These are phyloP conservation scores for Perognathus longimembris DNA, from an alignment of 2,113 vertebrate species.

Conservation along the genomic window DNA sequence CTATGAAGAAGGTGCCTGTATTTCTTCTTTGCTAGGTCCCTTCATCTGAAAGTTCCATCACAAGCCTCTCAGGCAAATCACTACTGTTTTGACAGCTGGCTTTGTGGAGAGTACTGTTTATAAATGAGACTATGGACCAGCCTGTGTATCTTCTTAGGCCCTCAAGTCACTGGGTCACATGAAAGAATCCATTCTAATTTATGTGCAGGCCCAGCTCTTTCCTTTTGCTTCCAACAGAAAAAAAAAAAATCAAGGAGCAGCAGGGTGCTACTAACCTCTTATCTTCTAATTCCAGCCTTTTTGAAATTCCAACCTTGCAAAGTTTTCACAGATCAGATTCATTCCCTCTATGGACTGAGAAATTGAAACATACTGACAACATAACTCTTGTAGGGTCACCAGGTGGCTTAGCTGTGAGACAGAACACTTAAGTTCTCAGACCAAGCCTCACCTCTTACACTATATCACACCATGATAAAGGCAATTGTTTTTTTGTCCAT, in stretches of 20 bases:
- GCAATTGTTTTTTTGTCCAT: background rate
- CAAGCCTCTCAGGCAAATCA: constrained; percentile 61
- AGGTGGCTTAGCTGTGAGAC: background rate
- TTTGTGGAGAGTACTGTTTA: constrained; percentile 73
- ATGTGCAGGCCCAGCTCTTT: background rate
- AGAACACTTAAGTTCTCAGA: background rate
- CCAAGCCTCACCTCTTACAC: background rate
- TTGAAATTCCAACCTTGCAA: background rate
- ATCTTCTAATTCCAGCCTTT: background rate
- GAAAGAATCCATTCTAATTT: constrained; percentile 47
- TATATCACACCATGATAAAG: background rate
- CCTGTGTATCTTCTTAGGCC: constrained; percentile 66
- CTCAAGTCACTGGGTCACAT: constrained; percentile 5
- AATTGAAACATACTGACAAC: background rate
- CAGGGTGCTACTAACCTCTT: constrained; percentile 17
- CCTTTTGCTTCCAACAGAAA: constrained; percentile 41
- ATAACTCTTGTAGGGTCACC: background rate
- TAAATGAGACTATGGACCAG: constrained; percentile 61
- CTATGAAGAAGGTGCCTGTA: constrained; percentile 65
- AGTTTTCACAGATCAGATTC: background rate
- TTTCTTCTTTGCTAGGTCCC: constrained; percentile 76
- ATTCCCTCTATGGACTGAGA: background rate
- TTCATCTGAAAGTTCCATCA: constrained; percentile 74
- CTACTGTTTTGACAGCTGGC: constrained; percentile 83
- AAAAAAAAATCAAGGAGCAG: background rate